Evolutionary conservation across 2,113 vertebrate species (phyloP), one percentile per base, ranked within the genome.

Genomic region (Lepisosteus oculatus): DNA sequence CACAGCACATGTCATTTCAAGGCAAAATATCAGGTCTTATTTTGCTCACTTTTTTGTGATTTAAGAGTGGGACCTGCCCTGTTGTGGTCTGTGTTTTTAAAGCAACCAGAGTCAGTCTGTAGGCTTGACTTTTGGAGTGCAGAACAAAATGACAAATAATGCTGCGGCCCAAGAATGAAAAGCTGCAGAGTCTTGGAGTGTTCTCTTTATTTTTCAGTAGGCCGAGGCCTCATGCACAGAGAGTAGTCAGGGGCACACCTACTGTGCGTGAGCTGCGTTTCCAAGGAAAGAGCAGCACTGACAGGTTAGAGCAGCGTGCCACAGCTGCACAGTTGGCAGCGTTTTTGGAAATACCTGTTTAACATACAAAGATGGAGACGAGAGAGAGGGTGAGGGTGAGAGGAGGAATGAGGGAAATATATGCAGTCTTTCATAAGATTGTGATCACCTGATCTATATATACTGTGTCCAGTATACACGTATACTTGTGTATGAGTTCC

Each of bases 321-420:
- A 45, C 6, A 68, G 71, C 55, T 65, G 61, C 73, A 74, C 67
- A 78, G 77, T 80, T 86, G 85, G 84, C 87, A 87, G 78, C 74
- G 74, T 76, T 83, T 83, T 86, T 81, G 68, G 77, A 84, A 87
- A 86, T 86, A 84, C 84, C 85, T 85, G 83, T 86, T 87, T 83
- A 75, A 79, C 80, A 85, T 79, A 61, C 71, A 74, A 64, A 43
- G 54, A 17, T 8, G 0, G 75, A 77, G 75, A 76, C 65, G 71
- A 69, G 65, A 73, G 72, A 72, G 54, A 9, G 55, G 13, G 41
- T 45, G 43, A 67, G 43, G 76, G 43, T 57, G 15, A 69, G 63
- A 45, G 44, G 29, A 14, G 3, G n/a, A 13, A n/a, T 11, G 17
- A 12, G 43, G 14, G 5, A 8, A 8, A 13, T 54, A 29, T 59